A percentile compares a stretch with the other conserved stretches of the same genome.
Conservation (phyloP, 2,113 vertebrate species). For the Eublepharis macularius region DNA sequence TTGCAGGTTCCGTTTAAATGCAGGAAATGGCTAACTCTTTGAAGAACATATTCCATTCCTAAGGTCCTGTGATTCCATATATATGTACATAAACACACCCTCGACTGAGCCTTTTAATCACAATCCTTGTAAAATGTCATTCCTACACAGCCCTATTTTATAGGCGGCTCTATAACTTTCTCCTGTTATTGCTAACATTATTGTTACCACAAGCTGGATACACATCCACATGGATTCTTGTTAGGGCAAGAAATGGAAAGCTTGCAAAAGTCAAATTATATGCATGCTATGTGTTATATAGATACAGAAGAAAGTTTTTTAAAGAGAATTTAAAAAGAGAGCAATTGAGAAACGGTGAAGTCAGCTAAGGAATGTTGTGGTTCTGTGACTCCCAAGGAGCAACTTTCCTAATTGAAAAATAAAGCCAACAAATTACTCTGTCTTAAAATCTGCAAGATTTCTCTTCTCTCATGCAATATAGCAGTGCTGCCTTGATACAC, state of each 20-base stretch:
- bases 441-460: too few species aligned
- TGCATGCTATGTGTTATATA: too few species aligned
- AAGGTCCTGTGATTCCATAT: neutral
- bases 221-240: neutral
- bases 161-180: conserved; percentile 38
- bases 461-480: too few species aligned
- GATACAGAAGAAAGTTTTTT: too few species aligned
- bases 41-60: neutral
- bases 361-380: too few species aligned
- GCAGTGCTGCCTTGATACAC: too few species aligned
- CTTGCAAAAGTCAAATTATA: conserved; percentile 30
- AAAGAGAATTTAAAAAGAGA: too few species aligned
- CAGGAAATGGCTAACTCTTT: neutral
- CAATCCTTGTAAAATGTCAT: conserved; percentile 30
- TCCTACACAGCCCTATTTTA: conserved; percentile 47
- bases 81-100: neutral
- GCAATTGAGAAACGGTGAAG: too few species aligned
- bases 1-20: neutral
- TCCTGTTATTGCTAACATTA: conserved; percentile 12
- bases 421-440: too few species aligned
- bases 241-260: conserved; percentile 36
- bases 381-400: too few species aligned
- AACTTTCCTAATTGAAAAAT: too few species aligned
- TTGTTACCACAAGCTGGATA: conserved; percentile 39
- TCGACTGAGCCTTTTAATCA: neutral